These are phyloP conservation scores for Venusia cambrica DNA, from an alignment of 2,888 invertebrate genomes.

Conservation along the genomic window DNA sequence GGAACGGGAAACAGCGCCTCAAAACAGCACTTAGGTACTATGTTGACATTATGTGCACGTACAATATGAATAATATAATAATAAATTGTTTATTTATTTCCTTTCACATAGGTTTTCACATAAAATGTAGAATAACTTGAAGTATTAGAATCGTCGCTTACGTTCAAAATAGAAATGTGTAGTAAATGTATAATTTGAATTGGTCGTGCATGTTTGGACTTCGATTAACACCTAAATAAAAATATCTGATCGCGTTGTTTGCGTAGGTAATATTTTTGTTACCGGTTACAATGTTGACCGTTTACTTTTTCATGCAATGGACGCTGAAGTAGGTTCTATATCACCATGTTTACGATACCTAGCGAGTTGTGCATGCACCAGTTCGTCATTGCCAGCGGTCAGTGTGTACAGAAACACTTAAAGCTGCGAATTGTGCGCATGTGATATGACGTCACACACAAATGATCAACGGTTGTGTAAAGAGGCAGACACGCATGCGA, in stretches of 20 bases:
- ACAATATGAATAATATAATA: too few relatives aligned
- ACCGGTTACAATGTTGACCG: too few relatives aligned
- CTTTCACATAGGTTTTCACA: too few relatives aligned
- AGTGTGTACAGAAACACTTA: conserved; percentile 51
- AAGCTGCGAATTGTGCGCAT: conserved; percentile 43
- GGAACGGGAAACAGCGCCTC: too few relatives aligned
- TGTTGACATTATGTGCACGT: too few relatives aligned
- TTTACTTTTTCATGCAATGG: too few relatives aligned
- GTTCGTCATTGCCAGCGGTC: conserved; percentile 39
- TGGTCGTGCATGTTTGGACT: conserved; percentile 19
- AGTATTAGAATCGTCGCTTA: too few relatives aligned
- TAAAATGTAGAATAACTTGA: too few relatives aligned
- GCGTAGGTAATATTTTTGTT: conserved; percentile 22
- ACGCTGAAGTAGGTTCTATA: conserved; percentile 11
- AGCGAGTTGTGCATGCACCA: conserved; percentile 35
- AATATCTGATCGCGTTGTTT: conserved; percentile 19
- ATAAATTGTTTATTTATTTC: too few relatives aligned
- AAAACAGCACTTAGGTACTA: too few relatives aligned
- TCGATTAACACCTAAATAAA: conserved; percentile 20
- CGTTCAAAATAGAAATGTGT: conserved; percentile 16
- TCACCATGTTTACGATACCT: conserved; percentile 6
- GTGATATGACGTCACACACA: conserved; percentile 65
- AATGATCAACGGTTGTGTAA: conserved; percentile 71
- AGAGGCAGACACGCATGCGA: conserved; percentile 63
- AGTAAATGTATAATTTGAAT: conserved; percentile 17